Conservation (phyloP, 2,113 vertebrate species). For the Hymenochirus boettgeri region DNA sequence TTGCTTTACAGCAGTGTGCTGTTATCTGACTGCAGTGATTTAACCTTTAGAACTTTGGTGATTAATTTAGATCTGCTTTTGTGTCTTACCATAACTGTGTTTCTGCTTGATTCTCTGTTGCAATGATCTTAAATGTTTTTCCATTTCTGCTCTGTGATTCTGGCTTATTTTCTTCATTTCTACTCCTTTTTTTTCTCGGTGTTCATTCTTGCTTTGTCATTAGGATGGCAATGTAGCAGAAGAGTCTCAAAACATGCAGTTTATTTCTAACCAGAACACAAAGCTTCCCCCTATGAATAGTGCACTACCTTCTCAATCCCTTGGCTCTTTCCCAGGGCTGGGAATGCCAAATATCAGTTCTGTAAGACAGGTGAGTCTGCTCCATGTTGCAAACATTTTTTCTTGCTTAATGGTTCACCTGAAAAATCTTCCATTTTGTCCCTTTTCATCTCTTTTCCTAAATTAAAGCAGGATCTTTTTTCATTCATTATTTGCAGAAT, state of each 20-base stretch:
- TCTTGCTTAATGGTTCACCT: too few relatives aligned
- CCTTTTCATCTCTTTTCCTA: too few relatives aligned
- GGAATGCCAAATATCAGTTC: slow-evolving; percentile 81
- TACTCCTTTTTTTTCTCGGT: slow-evolving; percentile 68
- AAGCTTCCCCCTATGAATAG: slow-evolving; percentile 87
- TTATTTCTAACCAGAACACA: slow-evolving; percentile 85
- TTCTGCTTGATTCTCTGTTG: slow-evolving; percentile 30
- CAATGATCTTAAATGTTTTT: slow-evolving; percentile 67
- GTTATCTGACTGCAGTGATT: too few relatives aligned
- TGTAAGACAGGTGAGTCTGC: slow-evolving; percentile 88
- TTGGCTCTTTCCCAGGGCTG: slow-evolving; percentile 76
- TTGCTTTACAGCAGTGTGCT: too few relatives aligned
- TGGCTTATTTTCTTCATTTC: too few relatives aligned
- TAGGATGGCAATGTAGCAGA: slow-evolving; percentile 87
- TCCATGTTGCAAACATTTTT: too few relatives aligned
- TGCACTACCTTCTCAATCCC: slow-evolving; percentile 84
- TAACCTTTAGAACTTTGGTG: too few relatives aligned
- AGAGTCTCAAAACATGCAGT: slow-evolving; percentile 79
- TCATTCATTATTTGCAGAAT: too few relatives aligned
- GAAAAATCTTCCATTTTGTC: too few relatives aligned
- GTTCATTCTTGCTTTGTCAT: slow-evolving; percentile 65
- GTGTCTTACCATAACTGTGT: background rate
- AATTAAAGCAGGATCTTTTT: too few relatives aligned
- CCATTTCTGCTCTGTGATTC: slow-evolving; percentile 68
- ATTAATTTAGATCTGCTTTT: background rate